Percentiles rank a stretch among this genome's conserved stretches.
phyloP scores from a whole-genome alignment of 2,113 vertebrate genomes.

The Trichomycterus rosablanca region DNA sequence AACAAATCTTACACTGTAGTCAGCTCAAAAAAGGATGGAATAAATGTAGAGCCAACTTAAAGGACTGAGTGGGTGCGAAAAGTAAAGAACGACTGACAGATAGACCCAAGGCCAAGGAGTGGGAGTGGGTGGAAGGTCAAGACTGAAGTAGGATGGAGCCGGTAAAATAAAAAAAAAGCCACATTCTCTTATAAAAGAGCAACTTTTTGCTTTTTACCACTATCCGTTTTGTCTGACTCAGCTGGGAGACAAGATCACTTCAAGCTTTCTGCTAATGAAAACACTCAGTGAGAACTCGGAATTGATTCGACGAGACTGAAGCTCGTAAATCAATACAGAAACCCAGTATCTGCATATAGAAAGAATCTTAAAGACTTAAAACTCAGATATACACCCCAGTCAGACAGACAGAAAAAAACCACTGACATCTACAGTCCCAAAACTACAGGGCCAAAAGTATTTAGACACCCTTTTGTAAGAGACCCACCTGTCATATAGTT shows the following conservation, averaged over 20 bases:
- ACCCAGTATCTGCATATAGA: conserved; percentile 29
- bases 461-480: no score
- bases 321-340: conserved; percentile 30
- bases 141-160: neutral
- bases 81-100: conserved; percentile 3
- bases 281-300: neutral
- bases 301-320: conserved; percentile 23
- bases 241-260: conserved; percentile 1
- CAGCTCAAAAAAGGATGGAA: neutral
- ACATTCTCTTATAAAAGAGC: neutral
- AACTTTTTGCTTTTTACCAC: neutral
- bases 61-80: neutral
- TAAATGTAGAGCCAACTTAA: neutral
- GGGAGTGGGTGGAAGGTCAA: conserved; percentile 11
- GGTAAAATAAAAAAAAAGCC: neutral
- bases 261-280: conserved; percentile 30
- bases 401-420: neutral
- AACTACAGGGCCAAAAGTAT: no score
- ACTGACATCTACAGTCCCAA: no score
- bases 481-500: no score
- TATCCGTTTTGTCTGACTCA: conserved; percentile 14
- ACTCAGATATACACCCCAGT: conserved; percentile 2
- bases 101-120: neutral
- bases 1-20: conserved; percentile 10
- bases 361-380: neutral